These are phyloP conservation scores for Pimephales promelas DNA, from an alignment of 2,113 vertebrate species.

Conservation along the genomic window DNA sequence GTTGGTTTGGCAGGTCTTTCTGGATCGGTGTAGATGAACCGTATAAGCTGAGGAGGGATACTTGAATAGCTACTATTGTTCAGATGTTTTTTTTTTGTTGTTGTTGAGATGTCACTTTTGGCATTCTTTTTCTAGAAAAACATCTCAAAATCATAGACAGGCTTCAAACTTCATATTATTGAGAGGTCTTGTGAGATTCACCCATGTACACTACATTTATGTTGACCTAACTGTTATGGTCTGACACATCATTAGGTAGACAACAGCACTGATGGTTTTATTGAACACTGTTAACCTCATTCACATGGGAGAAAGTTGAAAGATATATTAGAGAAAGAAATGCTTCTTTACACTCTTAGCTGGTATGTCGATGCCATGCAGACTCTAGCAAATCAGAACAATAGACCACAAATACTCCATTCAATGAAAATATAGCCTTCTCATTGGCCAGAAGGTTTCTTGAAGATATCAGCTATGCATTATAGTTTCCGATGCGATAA, in stretches of 20 bases:
- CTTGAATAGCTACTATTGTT: neutral
- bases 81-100: no score
- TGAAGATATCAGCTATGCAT: neutral
- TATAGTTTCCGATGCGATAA: neutral
- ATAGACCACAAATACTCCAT: neutral
- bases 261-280: neutral
- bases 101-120: no score
- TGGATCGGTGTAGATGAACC: neutral
- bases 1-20: neutral
- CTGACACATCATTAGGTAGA: neutral
- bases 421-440: neutral
- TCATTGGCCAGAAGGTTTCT: neutral
- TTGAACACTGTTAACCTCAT: neutral
- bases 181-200: neutral
- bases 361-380: neutral
- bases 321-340: neutral
- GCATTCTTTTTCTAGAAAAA: no score
- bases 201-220: neutral
- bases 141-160: neutral
- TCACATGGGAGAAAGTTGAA: neutral
- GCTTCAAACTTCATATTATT: no score
- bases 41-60: no score
- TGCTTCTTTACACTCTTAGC: neutral
- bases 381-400: neutral
- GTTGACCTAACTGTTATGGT: neutral